Conservation (phyloP, 1,140 invertebrate genomes). For the Drosophila erecta region DNA sequence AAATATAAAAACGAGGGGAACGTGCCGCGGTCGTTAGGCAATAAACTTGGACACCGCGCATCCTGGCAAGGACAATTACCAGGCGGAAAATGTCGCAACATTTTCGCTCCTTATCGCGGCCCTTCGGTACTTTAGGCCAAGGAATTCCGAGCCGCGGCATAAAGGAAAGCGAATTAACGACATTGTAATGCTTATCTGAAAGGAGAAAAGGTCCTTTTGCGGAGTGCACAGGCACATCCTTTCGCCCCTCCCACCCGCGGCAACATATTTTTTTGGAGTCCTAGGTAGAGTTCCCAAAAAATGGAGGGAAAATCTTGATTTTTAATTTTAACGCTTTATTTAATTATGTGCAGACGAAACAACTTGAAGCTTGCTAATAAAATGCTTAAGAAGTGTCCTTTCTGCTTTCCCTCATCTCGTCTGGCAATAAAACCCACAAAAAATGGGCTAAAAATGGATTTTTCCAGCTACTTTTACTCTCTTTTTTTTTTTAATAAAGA, state of each 20-base stretch:
- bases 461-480: constrained; percentile 39
- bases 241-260: constrained; percentile 6
- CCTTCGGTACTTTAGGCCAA: constrained; percentile 55
- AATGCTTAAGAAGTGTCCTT: constrained; percentile 69
- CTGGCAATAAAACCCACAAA: constrained; percentile 78
- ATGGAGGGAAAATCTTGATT: constrained; percentile 67
- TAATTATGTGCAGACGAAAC: constrained; percentile 80
- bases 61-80: constrained; percentile 79
- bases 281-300: constrained; percentile 4
- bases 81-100: constrained; percentile 83
- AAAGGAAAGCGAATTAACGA: constrained; percentile 58
- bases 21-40: constrained; percentile 83
- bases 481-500: constrained; percentile 82
- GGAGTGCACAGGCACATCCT: constrained; percentile 26
- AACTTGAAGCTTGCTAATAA: constrained; percentile 81
- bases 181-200: constrained; percentile 60
- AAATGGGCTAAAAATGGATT: constrained; percentile 78
- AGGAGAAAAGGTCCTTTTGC: constrained; percentile 40
- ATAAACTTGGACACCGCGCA: constrained; percentile 79
- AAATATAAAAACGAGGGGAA: constrained; percentile 76
- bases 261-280: constrained; percentile 22
- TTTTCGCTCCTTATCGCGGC: constrained; percentile 66
- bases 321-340: constrained; percentile 84
- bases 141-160: constrained; percentile 46
- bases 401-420: constrained; percentile 14